Evolutionary conservation across 2,888 invertebrate genomes (phyloP).

Genomic region (Smittia sp.): DNA sequence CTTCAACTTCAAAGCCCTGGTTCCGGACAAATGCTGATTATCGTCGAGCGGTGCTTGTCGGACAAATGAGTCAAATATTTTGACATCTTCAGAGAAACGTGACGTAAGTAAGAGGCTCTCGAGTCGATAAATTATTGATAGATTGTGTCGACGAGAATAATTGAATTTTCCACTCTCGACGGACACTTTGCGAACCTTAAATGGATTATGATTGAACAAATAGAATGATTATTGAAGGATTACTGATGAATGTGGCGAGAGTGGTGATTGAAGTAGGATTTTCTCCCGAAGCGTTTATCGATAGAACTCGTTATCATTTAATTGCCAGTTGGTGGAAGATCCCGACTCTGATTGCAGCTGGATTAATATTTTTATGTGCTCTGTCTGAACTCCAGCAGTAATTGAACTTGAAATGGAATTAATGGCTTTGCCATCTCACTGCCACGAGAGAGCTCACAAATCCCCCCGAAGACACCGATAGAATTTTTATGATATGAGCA

Average conservation of each 20-base stretch:
- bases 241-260: not conserved
- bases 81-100: not conserved
- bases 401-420: constrained; percentile 18
- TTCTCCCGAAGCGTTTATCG: not conserved
- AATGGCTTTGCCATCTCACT: not conserved
- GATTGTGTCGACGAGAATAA: not conserved
- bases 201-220: constrained; percentile 23
- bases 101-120: not conserved
- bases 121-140: not conserved
- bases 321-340: constrained; percentile 26
- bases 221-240: constrained; percentile 18
- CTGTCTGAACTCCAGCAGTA: not conserved
- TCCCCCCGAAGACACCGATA: not conserved
- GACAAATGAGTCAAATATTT: constrained; percentile 24
- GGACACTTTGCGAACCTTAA: constrained; percentile 12
- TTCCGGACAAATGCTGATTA: constrained; percentile 1
- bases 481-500: constrained; percentile 39
- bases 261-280: not conserved
- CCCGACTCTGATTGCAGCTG: not conserved
- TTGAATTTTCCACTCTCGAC: not conserved
- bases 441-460: not conserved
- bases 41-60: constrained; percentile 2
- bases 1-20: not conserved
- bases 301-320: constrained; percentile 29
- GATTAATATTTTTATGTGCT: constrained; percentile 9